Conservation (phyloP, 2,113 vertebrate species). For the Poeciliopsis turrubarensis region DNA sequence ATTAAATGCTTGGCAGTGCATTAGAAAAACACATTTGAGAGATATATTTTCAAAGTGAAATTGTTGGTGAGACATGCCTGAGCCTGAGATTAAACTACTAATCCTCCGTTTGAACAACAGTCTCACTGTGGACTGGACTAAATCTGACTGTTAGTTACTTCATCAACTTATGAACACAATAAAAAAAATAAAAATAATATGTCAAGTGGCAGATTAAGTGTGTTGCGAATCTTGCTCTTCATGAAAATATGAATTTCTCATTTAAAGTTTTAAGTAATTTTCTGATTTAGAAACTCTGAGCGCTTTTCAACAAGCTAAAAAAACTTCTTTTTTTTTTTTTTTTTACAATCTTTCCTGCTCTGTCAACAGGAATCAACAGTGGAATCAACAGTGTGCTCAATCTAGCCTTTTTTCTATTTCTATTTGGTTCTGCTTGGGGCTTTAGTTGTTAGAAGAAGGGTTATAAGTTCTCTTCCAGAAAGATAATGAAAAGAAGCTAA, state of each 20-base stretch:
- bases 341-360: too few relatives aligned
- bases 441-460: too few relatives aligned
- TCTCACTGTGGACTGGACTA: not conserved
- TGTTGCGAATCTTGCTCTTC: not conserved
- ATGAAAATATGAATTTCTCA: not conserved
- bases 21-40: not conserved
- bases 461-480: too few relatives aligned
- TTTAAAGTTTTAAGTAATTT: too few relatives aligned
- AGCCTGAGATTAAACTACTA: not conserved
- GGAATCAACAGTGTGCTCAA: too few relatives aligned
- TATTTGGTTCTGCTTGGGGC: too few relatives aligned
- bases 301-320: too few relatives aligned
- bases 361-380: too few relatives aligned
- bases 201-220: not conserved
- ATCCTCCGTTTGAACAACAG: not conserved
- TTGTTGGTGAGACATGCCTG: not conserved
- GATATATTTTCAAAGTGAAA: not conserved
- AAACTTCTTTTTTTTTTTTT: too few relatives aligned
- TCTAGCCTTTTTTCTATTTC: too few relatives aligned
- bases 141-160: not conserved
- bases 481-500: too few relatives aligned
- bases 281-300: too few relatives aligned
- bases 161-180: not conserved
- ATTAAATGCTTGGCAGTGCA: not conserved
- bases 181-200: not conserved